Conservation (phyloP, 2,888 invertebrate genomes). For the Drosophila paracracens region DNA sequence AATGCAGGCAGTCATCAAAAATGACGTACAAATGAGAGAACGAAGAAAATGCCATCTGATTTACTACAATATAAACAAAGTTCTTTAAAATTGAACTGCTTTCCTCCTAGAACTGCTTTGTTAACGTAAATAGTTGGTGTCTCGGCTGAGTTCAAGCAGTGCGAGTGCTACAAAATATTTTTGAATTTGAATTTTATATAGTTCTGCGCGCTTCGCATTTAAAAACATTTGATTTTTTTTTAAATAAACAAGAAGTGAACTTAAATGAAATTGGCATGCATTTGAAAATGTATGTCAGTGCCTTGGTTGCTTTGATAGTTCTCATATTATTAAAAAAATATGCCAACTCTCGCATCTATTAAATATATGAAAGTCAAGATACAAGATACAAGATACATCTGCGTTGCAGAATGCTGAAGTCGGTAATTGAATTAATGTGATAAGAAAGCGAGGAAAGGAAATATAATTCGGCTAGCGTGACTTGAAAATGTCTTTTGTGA, state of each 20-base stretch:
- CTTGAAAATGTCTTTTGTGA: constrained; percentile 26
- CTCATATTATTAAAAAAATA: neutral
- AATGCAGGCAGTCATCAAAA: neutral
- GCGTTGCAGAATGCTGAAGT: constrained; percentile 21
- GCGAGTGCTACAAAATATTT: too few species aligned
- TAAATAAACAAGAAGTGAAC: neutral
- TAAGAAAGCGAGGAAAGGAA: constrained; percentile 51
- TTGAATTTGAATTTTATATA: neutral
- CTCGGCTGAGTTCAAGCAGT: constrained; percentile 24
- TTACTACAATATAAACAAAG: neutral
- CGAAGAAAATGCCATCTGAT: neutral
- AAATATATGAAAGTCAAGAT: constrained; percentile 11
- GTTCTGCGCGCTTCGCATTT: neutral
- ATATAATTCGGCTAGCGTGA: constrained; percentile 29
- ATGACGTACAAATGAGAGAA: neutral
- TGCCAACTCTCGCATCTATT: neutral
- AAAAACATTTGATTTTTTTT: neutral
- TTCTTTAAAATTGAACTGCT: neutral
- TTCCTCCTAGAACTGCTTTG: constrained; percentile 20
- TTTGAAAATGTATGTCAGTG: neutral
- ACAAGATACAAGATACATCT: constrained; percentile 9
- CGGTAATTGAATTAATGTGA: constrained; percentile 66
- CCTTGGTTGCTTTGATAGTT: neutral
- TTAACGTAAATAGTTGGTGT: neutral
- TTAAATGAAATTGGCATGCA: neutral